phyloP scores from a whole-genome alignment of 2,113 vertebrate genomes.

The Pristiophorus japonicus region DNA sequence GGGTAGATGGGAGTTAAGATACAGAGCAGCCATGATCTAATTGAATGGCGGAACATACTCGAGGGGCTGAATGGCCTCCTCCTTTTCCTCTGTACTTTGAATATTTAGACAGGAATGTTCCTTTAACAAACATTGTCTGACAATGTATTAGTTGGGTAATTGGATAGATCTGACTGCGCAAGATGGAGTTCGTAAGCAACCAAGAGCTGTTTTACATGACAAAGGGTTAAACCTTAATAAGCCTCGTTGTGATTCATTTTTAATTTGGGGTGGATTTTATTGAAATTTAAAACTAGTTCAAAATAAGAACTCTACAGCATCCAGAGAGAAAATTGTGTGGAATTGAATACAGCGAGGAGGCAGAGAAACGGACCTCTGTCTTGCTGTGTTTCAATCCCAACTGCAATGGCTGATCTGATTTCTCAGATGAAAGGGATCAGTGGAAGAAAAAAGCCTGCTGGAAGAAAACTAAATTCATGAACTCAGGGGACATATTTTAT shows the following conservation, averaged over 20 bases:
- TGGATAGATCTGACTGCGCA: not conserved
- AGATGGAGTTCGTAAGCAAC: not conserved
- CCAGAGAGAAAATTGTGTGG: not conserved
- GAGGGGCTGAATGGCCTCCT: not conserved
- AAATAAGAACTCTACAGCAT: not conserved
- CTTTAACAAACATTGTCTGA: not conserved
- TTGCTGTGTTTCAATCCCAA: not conserved
- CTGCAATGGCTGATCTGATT: not conserved
- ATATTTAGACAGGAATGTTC: not conserved
- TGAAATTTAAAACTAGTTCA: not conserved
- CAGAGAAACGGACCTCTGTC: too few species aligned
- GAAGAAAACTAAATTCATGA: constrained; percentile 1
- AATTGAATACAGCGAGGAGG: too few species aligned
- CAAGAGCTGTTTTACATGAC: too few species aligned
- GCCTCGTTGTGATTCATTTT: not conserved
- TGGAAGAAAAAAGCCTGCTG: not conserved
- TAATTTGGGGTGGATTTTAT: not conserved
- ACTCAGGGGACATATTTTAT: not conserved
- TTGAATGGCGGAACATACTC: not conserved
- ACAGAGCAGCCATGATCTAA: not conserved
- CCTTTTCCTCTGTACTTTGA: not conserved
- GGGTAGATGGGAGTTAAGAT: not conserved
- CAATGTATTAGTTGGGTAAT: not conserved
- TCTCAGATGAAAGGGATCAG: not conserved
- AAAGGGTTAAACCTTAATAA: not conserved